Evolutionary conservation across 1,140 invertebrate genomes (phyloP).

Genomic region (Homalodisca vitripennis): DNA sequence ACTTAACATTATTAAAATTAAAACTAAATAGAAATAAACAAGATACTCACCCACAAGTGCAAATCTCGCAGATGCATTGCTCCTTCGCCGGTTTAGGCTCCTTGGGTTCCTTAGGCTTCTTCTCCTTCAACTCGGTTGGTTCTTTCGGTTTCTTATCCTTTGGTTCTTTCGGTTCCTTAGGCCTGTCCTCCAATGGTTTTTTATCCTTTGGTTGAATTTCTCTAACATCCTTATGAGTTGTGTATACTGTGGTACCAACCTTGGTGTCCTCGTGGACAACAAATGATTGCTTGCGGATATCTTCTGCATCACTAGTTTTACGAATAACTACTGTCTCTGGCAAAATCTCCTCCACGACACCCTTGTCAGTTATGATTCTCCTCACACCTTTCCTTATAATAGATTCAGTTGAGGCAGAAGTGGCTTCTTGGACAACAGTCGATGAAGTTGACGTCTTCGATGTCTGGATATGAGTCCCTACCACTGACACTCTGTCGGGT

Average conservation of each 20-base stretch:
- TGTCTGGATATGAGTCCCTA: not conserved
- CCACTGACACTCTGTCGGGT: conserved; percentile 16
- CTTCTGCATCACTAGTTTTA: conserved; percentile 1
- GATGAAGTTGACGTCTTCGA: conserved; percentile 5
- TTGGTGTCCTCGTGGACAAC: conserved; percentile 10
- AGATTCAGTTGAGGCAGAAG: conserved; percentile 12
- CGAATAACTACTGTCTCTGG: not conserved
- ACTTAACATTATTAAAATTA: too few species aligned
- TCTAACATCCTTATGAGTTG: not conserved
- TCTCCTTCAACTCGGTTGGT: too few species aligned
- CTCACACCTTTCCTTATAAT: conserved; percentile 12
- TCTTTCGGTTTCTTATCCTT: conserved; percentile 13
- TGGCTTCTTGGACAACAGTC: not conserved
- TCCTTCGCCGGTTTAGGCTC: conserved; percentile 56
- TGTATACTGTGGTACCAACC: not conserved
- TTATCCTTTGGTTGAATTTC: not conserved
- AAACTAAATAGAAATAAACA: conserved; percentile 14
- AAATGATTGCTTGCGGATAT: conserved; percentile 4
- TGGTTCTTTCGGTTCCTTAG: not conserved
- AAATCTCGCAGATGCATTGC: conserved; percentile 86
- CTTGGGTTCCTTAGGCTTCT: conserved; percentile 21
- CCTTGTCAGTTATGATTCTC: conserved; percentile 6
- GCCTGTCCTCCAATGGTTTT: not conserved
- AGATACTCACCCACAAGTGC: conserved; percentile 83
- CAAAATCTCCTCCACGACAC: conserved; percentile 2